Percentiles rank a stretch among this genome's conserved stretches.
Conservation (phyloP, 1,140 invertebrate species). For the Papilio helenus region DNA sequence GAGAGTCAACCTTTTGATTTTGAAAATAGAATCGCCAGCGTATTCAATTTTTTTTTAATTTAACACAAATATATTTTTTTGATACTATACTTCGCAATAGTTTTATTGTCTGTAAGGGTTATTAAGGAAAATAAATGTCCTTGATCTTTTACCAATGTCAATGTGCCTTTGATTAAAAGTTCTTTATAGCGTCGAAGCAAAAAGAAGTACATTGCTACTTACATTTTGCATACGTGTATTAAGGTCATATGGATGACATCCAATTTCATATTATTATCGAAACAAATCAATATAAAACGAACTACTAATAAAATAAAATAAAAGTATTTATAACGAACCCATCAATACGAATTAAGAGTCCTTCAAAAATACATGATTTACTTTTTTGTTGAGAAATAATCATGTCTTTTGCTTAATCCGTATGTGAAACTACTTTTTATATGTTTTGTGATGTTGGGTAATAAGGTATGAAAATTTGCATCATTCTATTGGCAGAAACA, state of each 20-base stretch:
- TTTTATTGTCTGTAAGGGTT: not conserved
- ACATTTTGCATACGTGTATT: not conserved
- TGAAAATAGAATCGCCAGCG: not conserved
- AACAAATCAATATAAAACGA: not conserved
- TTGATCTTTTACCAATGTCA: slow-evolving; percentile 18
- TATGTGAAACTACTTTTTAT: not conserved
- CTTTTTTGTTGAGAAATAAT: too few species aligned
- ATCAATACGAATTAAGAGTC: too few species aligned
- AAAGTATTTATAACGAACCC: not conserved
- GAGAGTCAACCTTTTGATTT: not conserved
- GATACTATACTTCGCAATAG: not conserved
- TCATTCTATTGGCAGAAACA: not conserved
- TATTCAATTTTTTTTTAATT: not conserved
- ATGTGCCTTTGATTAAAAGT: slow-evolving; percentile 19
- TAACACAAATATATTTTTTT: not conserved
- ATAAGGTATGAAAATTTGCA: not conserved
- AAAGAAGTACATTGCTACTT: not conserved
- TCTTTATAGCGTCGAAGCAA: not conserved
- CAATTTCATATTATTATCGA: slow-evolving; percentile 3
- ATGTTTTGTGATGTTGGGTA: not conserved
- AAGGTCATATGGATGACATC: slow-evolving; percentile 10
- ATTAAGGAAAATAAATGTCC: not conserved
- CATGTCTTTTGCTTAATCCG: too few species aligned
- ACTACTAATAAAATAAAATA: not conserved
- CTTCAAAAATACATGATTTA: too few species aligned